A percentile compares a stretch with the other conserved stretches of the same genome.
These are phyloP conservation scores for Saccopteryx bilineata DNA, from an alignment of 2,113 vertebrate species.

Conservation along the genomic window DNA sequence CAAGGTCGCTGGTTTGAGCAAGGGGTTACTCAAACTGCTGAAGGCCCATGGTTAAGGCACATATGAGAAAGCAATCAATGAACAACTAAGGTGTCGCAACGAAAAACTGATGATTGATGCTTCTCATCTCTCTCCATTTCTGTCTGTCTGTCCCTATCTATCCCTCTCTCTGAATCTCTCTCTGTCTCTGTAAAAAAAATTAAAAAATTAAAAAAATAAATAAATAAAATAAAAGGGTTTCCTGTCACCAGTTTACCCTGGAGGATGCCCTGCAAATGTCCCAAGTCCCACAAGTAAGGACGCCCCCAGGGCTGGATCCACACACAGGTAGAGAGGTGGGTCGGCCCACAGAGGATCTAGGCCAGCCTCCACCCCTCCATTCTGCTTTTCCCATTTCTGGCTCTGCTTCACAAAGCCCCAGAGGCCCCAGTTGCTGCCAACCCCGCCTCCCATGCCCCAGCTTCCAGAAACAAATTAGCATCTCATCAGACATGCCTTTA, in stretches of 20 bases:
- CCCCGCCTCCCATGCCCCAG: background rate
- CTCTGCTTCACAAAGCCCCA: conserved; percentile 23
- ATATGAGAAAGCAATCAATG: too few relatives aligned
- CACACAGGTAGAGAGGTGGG: background rate
- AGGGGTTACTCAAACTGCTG: too few relatives aligned
- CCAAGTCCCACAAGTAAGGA: background rate
- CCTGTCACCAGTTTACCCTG: background rate
- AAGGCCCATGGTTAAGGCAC: too few relatives aligned
- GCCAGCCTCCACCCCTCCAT: background rate
- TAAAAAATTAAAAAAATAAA: too few relatives aligned
- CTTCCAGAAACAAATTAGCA: conserved; percentile 70
- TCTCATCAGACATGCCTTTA: conserved; percentile 72
- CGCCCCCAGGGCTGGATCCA: background rate
- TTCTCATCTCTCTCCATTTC: too few relatives aligned
- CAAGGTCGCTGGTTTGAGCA: too few relatives aligned
- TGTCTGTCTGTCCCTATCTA: too few relatives aligned
- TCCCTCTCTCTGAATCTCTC: too few relatives aligned
- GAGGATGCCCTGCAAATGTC: background rate
- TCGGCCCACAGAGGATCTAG: background rate
- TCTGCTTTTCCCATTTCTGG: background rate
- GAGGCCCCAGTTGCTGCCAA: background rate
- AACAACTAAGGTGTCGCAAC: too few relatives aligned
- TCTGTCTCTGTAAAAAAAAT: too few relatives aligned
- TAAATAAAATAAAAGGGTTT: too few relatives aligned
- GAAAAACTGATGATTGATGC: too few relatives aligned